Conservation (phyloP, 2,113 vertebrate genomes). For the Sialia sialis region DNA sequence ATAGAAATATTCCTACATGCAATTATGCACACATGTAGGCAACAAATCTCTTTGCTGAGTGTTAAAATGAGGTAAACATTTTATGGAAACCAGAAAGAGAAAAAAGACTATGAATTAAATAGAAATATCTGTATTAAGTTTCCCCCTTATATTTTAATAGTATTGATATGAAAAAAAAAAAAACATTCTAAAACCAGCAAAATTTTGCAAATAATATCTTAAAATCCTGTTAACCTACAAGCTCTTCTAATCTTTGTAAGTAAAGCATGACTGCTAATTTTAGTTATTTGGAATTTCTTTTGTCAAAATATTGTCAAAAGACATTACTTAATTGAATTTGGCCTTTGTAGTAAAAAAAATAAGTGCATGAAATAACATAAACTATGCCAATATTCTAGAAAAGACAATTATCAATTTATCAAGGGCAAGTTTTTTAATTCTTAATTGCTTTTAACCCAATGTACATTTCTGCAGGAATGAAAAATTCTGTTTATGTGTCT, state of each 20-base stretch:
- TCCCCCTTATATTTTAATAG: slow-evolving; percentile 2
- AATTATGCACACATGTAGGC: background rate
- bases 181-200: background rate
- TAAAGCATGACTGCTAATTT: background rate
- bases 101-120: background rate
- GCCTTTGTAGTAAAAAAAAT: background rate
- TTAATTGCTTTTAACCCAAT: background rate
- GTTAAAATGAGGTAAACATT: background rate
- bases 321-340: background rate
- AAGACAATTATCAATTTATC: background rate
- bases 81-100: background rate
- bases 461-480: background rate
- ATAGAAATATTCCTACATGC: background rate
- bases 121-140: background rate
- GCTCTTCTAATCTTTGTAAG: background rate
- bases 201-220: background rate
- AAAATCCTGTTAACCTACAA: background rate
- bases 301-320: background rate
- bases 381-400: background rate
- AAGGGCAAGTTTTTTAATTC: background rate
- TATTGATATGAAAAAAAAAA: background rate
- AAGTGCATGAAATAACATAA: background rate
- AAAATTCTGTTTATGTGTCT: background rate
- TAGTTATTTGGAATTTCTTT: background rate
- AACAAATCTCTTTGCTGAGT: background rate